Conservation (phyloP, 2,113 vertebrate genomes). For the Polyodon spathula region DNA sequence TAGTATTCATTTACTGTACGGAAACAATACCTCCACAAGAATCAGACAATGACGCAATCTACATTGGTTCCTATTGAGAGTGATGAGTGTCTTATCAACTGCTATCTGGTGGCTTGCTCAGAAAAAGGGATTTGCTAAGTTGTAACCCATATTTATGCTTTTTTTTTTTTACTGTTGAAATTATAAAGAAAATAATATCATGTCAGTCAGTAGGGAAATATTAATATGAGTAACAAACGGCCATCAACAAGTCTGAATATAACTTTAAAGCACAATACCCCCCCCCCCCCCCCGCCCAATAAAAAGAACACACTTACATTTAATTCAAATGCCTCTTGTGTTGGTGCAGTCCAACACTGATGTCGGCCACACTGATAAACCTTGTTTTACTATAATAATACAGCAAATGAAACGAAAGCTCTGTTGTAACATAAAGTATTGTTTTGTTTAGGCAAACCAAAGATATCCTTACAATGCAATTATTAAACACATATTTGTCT, state of each 20-base stretch:
- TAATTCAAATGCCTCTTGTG: slow-evolving; percentile 62
- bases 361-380: slow-evolving; percentile 48
- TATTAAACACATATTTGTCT: slow-evolving; percentile 49
- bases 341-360: slow-evolving; percentile 58
- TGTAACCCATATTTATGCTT: slow-evolving; percentile 46
- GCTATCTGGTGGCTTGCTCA: slow-evolving; percentile 52
- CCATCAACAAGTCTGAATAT: slow-evolving; percentile 54
- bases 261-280: slow-evolving; percentile 52
- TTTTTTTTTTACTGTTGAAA: slow-evolving; percentile 33
- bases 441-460: slow-evolving; percentile 26
- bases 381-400: slow-evolving; percentile 45
- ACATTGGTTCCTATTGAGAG: slow-evolving; percentile 49
- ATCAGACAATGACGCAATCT: slow-evolving; percentile 53
- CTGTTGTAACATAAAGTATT: slow-evolving; percentile 67
- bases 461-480: slow-evolving; percentile 55
- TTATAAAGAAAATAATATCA: slow-evolving; percentile 54
- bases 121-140: slow-evolving; percentile 28
- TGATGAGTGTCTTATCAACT: slow-evolving; percentile 42
- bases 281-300: slow-evolving; percentile 29
- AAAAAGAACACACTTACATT: slow-evolving; percentile 64
- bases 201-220: slow-evolving; percentile 57
- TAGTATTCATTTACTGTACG: slow-evolving; percentile 60
- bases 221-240: slow-evolving; percentile 53
- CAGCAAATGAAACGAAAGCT: slow-evolving; percentile 59
- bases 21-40: slow-evolving; percentile 64